Conservation (phyloP, 2,888 invertebrate species). For the Plemyria rubiginata region DNA sequence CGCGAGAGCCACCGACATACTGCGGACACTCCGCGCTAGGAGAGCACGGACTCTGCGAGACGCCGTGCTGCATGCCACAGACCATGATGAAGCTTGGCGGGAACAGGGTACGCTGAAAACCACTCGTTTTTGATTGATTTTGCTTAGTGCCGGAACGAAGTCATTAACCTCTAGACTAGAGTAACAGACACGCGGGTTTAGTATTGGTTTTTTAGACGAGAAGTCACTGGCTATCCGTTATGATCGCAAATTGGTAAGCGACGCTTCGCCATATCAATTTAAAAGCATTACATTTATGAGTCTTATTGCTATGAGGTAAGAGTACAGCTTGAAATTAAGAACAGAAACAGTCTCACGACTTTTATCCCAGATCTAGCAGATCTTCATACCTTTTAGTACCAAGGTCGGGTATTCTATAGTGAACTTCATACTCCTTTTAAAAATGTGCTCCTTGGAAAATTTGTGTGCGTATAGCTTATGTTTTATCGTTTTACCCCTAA, state of each 20-base stretch:
- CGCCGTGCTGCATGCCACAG: constrained; percentile 85
- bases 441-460: too few species aligned
- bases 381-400: too few species aligned
- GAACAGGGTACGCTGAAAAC: constrained; percentile 83
- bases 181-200: background rate
- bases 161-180: background rate
- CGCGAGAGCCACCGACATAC: constrained; percentile 87
- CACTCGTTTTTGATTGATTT: background rate
- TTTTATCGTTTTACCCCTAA: too few species aligned
- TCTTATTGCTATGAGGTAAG: too few species aligned
- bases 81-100: constrained; percentile 86
- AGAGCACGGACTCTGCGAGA: constrained; percentile 80
- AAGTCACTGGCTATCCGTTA: background rate
- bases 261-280: too few species aligned
- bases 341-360: too few species aligned
- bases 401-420: too few species aligned
- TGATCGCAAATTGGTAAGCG: background rate
- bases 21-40: constrained; percentile 85
- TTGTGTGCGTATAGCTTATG: too few species aligned
- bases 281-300: too few species aligned
- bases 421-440: too few species aligned
- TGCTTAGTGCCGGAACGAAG: background rate
- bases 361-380: too few species aligned
- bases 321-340: too few species aligned
- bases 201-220: background rate